Evolutionary conservation across 1,140 invertebrate species (phyloP).

Genomic region (Platorchestia sp.): DNA sequence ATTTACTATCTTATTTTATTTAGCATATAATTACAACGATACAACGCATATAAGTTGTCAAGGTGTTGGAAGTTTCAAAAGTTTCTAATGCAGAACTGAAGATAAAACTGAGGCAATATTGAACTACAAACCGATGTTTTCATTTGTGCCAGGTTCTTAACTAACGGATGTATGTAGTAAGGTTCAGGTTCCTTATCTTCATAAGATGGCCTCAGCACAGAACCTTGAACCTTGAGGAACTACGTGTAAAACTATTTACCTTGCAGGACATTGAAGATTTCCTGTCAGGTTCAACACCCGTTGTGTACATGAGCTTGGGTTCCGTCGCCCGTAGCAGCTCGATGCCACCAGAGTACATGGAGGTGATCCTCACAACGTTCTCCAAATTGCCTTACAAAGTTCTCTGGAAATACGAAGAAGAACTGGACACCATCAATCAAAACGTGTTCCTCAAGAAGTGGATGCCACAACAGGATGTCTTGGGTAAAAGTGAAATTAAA

Average conservation of each 20-base stretch:
- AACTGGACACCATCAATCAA: slow-evolving; percentile 69
- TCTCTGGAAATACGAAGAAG: slow-evolving; percentile 63
- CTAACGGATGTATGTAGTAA: no score
- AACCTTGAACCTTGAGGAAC: no score
- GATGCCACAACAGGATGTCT: slow-evolving; percentile 77
- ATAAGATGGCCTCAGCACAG: no score
- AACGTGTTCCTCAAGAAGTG: slow-evolving; percentile 78
- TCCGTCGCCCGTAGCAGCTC: slow-evolving; percentile 3
- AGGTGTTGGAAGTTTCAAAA: no score
- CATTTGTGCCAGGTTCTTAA: no score
- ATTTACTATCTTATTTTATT: no score
- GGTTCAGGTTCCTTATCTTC: no score
- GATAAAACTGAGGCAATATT: no score
- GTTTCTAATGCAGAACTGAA: no score
- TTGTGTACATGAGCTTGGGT: slow-evolving; percentile 33
- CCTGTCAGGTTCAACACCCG: neutral
- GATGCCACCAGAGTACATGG: slow-evolving; percentile 32
- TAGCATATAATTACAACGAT: no score
- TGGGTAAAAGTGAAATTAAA: slow-evolving; percentile 47
- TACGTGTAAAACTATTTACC: neutral
- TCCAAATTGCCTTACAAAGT: slow-evolving; percentile 58
- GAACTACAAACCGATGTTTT: no score
- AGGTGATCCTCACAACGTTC: slow-evolving; percentile 57
- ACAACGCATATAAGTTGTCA: no score
- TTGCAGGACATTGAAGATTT: neutral